Base-by-base conservation (phyloP, 2,797 vertebrate species). In the Argentina silus region DNA sequence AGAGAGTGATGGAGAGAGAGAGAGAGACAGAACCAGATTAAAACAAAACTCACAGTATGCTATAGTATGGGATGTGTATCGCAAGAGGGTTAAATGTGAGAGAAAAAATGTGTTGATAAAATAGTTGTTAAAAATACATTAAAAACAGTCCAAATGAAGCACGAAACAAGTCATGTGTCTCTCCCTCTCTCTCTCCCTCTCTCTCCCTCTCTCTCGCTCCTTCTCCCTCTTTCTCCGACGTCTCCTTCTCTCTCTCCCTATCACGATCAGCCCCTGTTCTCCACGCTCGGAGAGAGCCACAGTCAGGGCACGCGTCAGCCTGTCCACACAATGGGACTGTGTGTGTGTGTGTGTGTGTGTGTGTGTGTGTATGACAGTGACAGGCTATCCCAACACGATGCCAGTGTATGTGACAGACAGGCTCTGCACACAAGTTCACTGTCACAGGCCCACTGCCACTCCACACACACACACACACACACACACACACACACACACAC, bases 351-450 rank as follows among this genome's bases (percentile, higher is more conserved):
- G 27, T 36, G 27, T 36, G 27, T 36, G 27, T 36, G 27, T 36
- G 27, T 36, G 27, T 36, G 27, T n/a, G 61, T 42, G 7, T 17
- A 2, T 36, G 27, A 36, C 23, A 1, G 12, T 15, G 50, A 42
- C 66, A 36, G 79, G 83, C 77, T 72, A 75, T 66, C 74, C 78
- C 74, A 64, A 67, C 80, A 86, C 79, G 81, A 23, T 81, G 83
- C 84, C 74, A 81, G 61, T 76, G 71, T 69, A 78, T 72, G 76
- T 64, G 79, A 80, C 81, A 78, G 73, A 86, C 12, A 50, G 44
- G 6, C 44, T 47, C 19, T 44, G 10, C n/a, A 17, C 61, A 43
- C 17, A n/a, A n/a, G n/a, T n/a, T n/a, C n/a, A n/a, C n/a, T n/a
- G 55, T 57, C 55, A 21, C 56, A 11, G n/a, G 7, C 23, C 10